Conservation (phyloP, 2,797 vertebrate genomes). For the Mustela erminea region DNA sequence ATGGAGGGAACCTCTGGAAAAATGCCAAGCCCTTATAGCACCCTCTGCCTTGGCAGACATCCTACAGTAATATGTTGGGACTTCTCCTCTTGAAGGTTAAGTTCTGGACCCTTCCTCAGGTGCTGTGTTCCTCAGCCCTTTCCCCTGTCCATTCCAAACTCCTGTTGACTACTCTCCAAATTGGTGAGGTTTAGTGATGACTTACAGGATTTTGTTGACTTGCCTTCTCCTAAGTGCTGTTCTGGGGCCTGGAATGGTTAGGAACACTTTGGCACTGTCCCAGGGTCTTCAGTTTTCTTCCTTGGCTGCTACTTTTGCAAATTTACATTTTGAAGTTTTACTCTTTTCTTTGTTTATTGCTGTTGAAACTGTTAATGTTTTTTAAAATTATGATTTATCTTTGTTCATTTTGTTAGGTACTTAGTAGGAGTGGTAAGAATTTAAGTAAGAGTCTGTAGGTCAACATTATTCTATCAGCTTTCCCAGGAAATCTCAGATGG, state of each 20-base stretch:
- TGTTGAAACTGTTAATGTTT: slow-evolving; percentile 25
- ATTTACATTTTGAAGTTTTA: not conserved
- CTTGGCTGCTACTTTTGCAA: slow-evolving; percentile 1
- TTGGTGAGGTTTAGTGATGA: slow-evolving; percentile 15
- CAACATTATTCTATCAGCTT: slow-evolving; percentile 32
- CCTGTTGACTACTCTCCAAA: not conserved
- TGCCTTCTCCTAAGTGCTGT: not conserved
- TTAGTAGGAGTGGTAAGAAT: not conserved
- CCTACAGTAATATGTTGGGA: not conserved
- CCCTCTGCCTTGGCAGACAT: slow-evolving; percentile 17
- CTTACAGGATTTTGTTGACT: not conserved
- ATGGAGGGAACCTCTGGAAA: slow-evolving; percentile 20
- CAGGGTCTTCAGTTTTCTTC: not conserved
- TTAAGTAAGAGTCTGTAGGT: slow-evolving; percentile 49
- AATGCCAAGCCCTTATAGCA: not conserved
- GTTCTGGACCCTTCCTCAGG: not conserved
- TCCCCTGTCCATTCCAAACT: not conserved
- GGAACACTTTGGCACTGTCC: not conserved
- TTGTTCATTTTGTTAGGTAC: slow-evolving; percentile 58
- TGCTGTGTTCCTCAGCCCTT: not conserved
- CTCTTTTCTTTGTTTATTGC: not conserved
- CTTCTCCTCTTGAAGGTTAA: slow-evolving; percentile 8
- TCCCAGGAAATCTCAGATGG: not conserved
- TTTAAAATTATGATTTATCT: not conserved
- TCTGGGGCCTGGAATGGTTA: not conserved